Percentiles rank a stretch among this genome's conserved stretches.
Conservation (phyloP, 1,140 invertebrate genomes). For the Drosophila kohkoa region DNA sequence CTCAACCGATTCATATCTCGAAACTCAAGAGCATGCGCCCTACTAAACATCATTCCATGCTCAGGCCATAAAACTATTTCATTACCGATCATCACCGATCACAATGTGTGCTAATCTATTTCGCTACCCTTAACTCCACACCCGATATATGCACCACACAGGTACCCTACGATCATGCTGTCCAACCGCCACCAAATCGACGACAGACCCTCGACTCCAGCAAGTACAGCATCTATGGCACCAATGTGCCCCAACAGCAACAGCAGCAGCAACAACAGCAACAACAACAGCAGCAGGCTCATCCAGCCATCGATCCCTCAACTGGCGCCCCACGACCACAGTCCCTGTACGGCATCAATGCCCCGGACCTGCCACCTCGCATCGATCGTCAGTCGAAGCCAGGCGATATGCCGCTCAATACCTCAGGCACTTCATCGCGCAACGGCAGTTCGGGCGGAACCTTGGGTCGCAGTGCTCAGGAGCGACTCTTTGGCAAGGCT, state of each 20-base stretch:
- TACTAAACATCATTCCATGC: constrained; percentile 51
- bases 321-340: constrained; percentile 62
- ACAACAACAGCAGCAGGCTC: constrained; percentile 10
- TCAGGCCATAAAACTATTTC: constrained; percentile 7
- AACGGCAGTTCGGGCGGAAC: constrained; percentile 84
- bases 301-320: constrained; percentile 51
- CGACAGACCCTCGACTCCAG: constrained; percentile 79
- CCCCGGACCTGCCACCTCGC: constrained; percentile 93
- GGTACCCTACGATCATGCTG: constrained; percentile 81
- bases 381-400: constrained; percentile 92
- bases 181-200: constrained; percentile 66
- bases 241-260: constrained; percentile 50
- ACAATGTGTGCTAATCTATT: constrained; percentile 65
- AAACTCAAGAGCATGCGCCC: constrained; percentile 59
- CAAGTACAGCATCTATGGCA: constrained; percentile 77
- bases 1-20: constrained; percentile 2
- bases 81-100: constrained; percentile 20
- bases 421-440: constrained; percentile 61
- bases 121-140: constrained; percentile 55
- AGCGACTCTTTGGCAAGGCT: constrained; percentile 85
- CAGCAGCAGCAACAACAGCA: constrained; percentile 37
- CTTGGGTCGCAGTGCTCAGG: constrained; percentile 86
- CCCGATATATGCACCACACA: constrained; percentile 59
- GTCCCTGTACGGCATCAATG: constrained; percentile 82
- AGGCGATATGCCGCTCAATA: constrained; percentile 80